Percentiles rank a stretch among this genome's conserved stretches.
Evolutionary conservation across 2,797 vertebrate species (phyloP).

Genomic region (Xyrichtys novacula): DNA sequence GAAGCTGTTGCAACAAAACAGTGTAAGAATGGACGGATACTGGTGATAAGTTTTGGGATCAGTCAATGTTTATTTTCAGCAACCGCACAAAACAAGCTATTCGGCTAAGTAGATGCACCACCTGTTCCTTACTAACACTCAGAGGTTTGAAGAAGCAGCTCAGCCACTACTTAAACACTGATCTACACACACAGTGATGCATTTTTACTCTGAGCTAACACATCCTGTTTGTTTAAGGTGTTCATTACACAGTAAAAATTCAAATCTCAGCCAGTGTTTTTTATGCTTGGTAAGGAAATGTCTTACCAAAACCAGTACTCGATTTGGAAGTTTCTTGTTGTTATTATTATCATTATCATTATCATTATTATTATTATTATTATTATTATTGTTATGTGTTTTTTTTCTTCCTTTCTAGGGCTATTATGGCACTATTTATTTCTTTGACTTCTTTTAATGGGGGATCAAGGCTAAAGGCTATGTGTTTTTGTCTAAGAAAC

Average conservation of each 20-base stretch:
- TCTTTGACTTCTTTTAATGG: too few relatives aligned
- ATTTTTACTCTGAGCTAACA: neutral
- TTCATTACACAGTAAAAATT: neutral
- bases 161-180: conserved; percentile 13
- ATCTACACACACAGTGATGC: neutral
- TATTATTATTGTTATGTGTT: too few relatives aligned
- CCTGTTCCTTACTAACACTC: conserved; percentile 40
- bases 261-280: too few relatives aligned
- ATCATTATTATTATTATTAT: too few relatives aligned
- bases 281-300: too few relatives aligned
- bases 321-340: too few relatives aligned
- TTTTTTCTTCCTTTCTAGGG: too few relatives aligned
- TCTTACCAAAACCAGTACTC: too few relatives aligned
- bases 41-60: conserved; percentile 57
- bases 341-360: too few relatives aligned
- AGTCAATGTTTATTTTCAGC: conserved; percentile 65
- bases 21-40: conserved; percentile 49
- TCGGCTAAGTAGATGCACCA: conserved; percentile 46
- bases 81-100: conserved; percentile 48
- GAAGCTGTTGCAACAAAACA: conserved; percentile 50
- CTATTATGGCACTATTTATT: too few relatives aligned
- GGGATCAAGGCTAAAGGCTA: too few relatives aligned
- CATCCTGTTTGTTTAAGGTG: neutral
- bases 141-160: conserved; percentile 24
- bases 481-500: too few relatives aligned